A percentile compares a stretch with the other conserved stretches of the same genome.
phyloP scores from a whole-genome alignment of 2,113 vertebrate genomes.

The Notarius quadriscutis region DNA sequence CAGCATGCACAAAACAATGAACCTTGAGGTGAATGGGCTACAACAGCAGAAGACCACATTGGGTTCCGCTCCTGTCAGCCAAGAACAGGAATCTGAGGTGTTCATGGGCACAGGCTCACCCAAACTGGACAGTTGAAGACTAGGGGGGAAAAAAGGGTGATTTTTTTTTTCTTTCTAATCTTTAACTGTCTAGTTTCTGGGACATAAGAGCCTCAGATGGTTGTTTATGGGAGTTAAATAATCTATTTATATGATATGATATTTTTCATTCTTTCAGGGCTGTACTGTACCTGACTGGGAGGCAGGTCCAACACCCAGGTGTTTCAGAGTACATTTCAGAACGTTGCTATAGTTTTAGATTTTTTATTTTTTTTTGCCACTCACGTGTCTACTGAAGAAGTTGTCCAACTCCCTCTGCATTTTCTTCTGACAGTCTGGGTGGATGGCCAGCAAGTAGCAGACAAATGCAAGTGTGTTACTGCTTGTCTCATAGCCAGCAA shows the following conservation, averaged over 20 bases:
- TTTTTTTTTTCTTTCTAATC: background rate
- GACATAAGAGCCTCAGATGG: background rate
- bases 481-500: slow-evolving; percentile 88
- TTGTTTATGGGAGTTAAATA: too few species aligned
- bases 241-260: background rate
- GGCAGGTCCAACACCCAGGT: slow-evolving; percentile 68
- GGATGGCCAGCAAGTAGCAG: slow-evolving; percentile 85
- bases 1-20: too few species aligned
- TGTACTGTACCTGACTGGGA: slow-evolving; percentile 75
- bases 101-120: background rate
- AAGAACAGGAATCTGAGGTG: too few species aligned
- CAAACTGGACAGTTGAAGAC: background rate
- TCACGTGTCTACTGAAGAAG: slow-evolving; percentile 82
- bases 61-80: too few species aligned
- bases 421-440: slow-evolving; percentile 81
- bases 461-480: slow-evolving; percentile 83
- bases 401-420: slow-evolving; percentile 82
- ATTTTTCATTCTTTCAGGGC: background rate
- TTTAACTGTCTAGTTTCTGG: background rate
- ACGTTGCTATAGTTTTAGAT: too few species aligned
- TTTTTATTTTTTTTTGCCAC: slow-evolving; percentile 58
- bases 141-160: too few species aligned
- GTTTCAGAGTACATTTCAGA: background rate
- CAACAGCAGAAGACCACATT: too few species aligned
- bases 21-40: too few species aligned